phyloP scores from a whole-genome alignment of 1,140 invertebrate species.

The Lepidostoma basale region DNA sequence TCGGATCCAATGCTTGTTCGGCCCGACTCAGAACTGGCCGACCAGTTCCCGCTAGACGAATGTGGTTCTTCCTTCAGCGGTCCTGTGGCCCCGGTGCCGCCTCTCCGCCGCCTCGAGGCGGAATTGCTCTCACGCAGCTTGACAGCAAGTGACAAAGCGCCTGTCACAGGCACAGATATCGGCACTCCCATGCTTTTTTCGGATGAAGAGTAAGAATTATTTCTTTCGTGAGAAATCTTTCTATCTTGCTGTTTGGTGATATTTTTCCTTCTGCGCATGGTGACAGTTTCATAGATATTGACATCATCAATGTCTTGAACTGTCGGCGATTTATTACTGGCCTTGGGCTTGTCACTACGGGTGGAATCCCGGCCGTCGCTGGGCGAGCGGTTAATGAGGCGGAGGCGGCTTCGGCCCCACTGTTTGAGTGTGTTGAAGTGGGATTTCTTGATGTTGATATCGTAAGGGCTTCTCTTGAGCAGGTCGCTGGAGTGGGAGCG shows the following conservation, averaged over 20 bases:
- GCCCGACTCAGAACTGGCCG: conserved; percentile 87
- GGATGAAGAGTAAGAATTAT: conserved; percentile 76
- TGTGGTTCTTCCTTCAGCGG: conserved; percentile 75
- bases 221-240: conserved; percentile 69
- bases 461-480: conserved; percentile 67
- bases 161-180: conserved; percentile 58
- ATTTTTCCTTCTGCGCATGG: conserved; percentile 62
- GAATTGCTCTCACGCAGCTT: conserved; percentile 74
- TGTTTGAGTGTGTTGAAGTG: conserved; percentile 82
- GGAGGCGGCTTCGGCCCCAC: conserved; percentile 79
- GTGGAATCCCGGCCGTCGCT: conserved; percentile 58
- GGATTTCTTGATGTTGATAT: conserved; percentile 67
- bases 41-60: conserved; percentile 93
- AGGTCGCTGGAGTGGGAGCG: conserved; percentile 73
- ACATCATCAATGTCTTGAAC: conserved; percentile 62
- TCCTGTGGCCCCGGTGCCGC: conserved; percentile 57
- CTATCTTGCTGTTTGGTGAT: conserved; percentile 57
- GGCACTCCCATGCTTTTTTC: conserved; percentile 69
- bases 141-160: conserved; percentile 66
- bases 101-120: conserved; percentile 64
- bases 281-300: conserved; percentile 69
- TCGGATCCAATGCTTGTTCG: conserved; percentile 82
- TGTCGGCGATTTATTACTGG: conserved; percentile 51
- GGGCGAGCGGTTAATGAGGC: conserved; percentile 70
- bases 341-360: conserved; percentile 55